These are phyloP conservation scores for Petrocephalus sullivani DNA, from an alignment of 2,797 vertebrate genomes.

Conservation along the genomic window DNA sequence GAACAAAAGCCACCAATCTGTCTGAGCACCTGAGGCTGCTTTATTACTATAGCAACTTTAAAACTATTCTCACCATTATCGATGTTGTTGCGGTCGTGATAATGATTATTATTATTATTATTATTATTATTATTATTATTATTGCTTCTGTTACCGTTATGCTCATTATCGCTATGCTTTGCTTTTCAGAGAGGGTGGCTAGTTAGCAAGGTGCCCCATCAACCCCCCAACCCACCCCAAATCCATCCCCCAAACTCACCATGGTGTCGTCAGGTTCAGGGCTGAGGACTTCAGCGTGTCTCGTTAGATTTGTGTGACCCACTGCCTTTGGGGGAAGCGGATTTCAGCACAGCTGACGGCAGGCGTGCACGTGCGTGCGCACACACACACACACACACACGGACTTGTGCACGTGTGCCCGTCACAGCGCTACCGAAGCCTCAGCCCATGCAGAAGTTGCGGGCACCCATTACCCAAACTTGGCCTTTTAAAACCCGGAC, in stretches of 20 bases:
- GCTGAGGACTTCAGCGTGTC: neutral
- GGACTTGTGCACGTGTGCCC: neutral
- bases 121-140: slow-evolving; percentile 52
- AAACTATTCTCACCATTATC: slow-evolving; percentile 39
- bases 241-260: neutral
- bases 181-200: slow-evolving; percentile 35
- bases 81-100: slow-evolving; percentile 40
- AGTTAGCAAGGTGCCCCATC: slow-evolving; percentile 39
- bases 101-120: slow-evolving; percentile 42
- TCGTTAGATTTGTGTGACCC: neutral
- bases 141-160: slow-evolving; percentile 50
- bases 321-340: neutral
- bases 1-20: slow-evolving; percentile 55
- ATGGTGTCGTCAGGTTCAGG: neutral
- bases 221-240: neutral
- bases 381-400: neutral
- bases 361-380: no score
- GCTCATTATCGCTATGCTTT: slow-evolving; percentile 52
- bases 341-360: neutral
- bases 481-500: neutral
- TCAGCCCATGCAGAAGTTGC: neutral
- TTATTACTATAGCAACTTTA: slow-evolving; percentile 59
- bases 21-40: slow-evolving; percentile 58
- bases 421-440: neutral
- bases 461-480: neutral